Base-by-base conservation (phyloP, 2,797 vertebrate genomes). In the Halcyon chelicuti region DNA sequence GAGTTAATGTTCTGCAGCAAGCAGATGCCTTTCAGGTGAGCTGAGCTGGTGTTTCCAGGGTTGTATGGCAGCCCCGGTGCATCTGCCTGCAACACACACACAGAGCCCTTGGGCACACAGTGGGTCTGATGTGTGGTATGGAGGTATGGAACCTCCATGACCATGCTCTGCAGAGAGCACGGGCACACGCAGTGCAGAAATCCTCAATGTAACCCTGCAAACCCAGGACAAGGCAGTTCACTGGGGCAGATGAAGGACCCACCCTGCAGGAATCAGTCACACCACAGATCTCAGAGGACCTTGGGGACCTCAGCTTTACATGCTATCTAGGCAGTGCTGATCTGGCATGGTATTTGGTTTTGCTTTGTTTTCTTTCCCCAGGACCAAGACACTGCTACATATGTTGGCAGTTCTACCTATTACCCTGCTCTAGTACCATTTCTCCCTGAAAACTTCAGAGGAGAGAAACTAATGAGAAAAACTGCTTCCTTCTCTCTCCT, bases 231-330 rank as follows among this genome's bases (percentile, higher is more conserved):
- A 65, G 63, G 23, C 33, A 54, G 31, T 14, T 75, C 37, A 58
- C 3, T 0, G 0, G 18, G 18, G 35, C 33, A 42, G n/a, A 40
- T 6, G 3, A 54, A 20, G 14, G 3, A 7, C 8, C 25, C 21
- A 28, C 9, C 21, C 21, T n/a, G 33, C 18, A 40, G 60, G 46
- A 54, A 35, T 19, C 0, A 0, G 12, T 29, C 46, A 42, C 35
- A 35, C 31, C 37, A n/a, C 49, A 73, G 40, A 19, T 26, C 20
- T 29, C 22, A 58, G 9, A 20, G n/a, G 51, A 33, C 46, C 20
- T 55, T 9, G 13, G 35, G 35, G 44, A 82, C 19, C 46, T 49
- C 72, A 66, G n/a, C n/a, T 92, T 44, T 60, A 25, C 44, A 46
- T 42, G 42, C 39, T 9, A 17, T 14, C 62, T 25, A 55, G 46